Base-by-base conservation (phyloP, 2,888 invertebrate species). In the Eudasyphora cyanicolor region DNA sequence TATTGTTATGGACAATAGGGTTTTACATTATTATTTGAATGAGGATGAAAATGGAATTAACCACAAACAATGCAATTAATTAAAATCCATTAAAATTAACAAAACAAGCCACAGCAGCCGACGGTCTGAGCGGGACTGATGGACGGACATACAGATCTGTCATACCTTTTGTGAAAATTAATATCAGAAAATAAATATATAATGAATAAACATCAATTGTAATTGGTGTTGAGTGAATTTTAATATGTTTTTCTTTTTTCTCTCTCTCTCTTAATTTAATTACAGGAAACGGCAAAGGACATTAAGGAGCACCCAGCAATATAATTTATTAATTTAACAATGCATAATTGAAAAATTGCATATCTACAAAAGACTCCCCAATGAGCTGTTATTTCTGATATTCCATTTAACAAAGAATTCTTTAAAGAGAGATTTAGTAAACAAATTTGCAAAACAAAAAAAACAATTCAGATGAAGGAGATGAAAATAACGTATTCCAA, bases 31-130 rank as follows among this genome's bases (percentile, higher is more conserved):
- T 42, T 19, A 19, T 38, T 21, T 45, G 57, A 69, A 49, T n/a
- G 21, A 70, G 45, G 64, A 64, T 45, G 38, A 51, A 57, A 73
- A 73, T 57, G 57, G 57, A 35, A 38, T 21, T 49, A 21, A 67
- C 73, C 79, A 79, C 76, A 82, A 76, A 76, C 70, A 76, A 74
- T 35, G 51, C 14, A 79, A 79, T 54, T 76, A 79, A 82, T 79
- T 79, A 49, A 51, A 74, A 70, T 1, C 42, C 78, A 70, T 76
- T 67, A 64, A 6, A n/a, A n/a, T n/a, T n/a, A n/a, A n/a, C n/a
- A n/a, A 27, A 57, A 49, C 19, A 24, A 5, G 1, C 51, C 19
- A 32, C n/a, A 17, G n/a, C n/a, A n/a, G n/a, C n/a, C 2, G n/a
- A 45, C 14, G 32, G 32, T 8, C 32, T 6, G 32, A 32, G 5